These are phyloP conservation scores for Gandaritis pyraliata DNA, from an alignment of 2,888 invertebrate species.

Conservation along the genomic window DNA sequence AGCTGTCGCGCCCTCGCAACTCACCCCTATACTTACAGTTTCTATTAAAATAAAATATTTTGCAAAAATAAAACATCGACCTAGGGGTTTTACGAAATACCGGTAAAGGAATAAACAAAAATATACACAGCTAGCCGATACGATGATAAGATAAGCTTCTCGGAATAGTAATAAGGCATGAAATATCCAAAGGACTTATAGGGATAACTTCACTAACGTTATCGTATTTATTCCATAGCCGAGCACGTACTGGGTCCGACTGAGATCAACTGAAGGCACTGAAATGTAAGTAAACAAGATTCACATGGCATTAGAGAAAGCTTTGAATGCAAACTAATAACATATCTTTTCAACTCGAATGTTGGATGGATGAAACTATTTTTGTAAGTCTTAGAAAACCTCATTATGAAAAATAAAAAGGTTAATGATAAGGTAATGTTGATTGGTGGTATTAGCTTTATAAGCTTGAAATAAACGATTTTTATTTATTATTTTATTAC, in stretches of 20 bases:
- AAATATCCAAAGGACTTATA: conserved; percentile 50
- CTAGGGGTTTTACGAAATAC: neutral
- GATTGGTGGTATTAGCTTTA: too few species aligned
- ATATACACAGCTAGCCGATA: conserved; percentile 11
- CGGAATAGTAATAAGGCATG: conserved; percentile 45
- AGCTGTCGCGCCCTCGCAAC: conserved; percentile 69
- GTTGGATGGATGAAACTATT: neutral
- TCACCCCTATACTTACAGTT: conserved; percentile 56
- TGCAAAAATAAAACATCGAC: conserved; percentile 3
- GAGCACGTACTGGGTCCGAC: conserved; percentile 43
- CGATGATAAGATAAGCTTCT: conserved; percentile 31
- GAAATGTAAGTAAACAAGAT: conserved; percentile 44
- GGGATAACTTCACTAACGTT: conserved; percentile 40
- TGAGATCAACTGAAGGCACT: conserved; percentile 37
- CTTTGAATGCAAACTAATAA: conserved; percentile 22
- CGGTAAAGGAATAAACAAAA: neutral
- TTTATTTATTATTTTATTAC: too few species aligned
- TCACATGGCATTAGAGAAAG: conserved; percentile 39
- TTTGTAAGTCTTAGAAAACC: too few species aligned
- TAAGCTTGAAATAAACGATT: too few species aligned
- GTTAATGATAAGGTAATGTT: too few species aligned
- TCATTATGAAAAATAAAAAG: too few species aligned
- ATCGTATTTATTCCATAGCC: conserved; percentile 47
- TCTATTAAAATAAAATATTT: conserved; percentile 28
- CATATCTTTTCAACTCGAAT: neutral